Conservation (phyloP, 2,888 invertebrate species). For the Perizoma affinitatum region DNA sequence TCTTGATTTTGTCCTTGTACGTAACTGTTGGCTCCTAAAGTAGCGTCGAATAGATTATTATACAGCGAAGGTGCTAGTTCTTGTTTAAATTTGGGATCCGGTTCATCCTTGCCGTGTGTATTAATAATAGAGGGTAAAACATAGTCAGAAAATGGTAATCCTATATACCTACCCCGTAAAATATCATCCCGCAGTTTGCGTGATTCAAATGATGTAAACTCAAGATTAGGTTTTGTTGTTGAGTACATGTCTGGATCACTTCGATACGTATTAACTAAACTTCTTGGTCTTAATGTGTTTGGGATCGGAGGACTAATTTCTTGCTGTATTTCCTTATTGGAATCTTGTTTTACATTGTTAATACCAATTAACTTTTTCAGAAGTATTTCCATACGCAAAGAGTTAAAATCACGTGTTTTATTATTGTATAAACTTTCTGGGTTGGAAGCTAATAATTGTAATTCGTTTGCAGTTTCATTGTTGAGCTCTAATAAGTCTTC, state of each 20-base stretch:
- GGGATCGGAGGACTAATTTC: not conserved
- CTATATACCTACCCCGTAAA: conserved; percentile 10
- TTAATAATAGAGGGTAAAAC: conserved; percentile 2
- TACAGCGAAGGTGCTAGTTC: conserved; percentile 3
- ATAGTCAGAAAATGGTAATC: conserved; percentile 9
- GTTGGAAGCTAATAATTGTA: conserved; percentile 1
- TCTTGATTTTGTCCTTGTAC: not conserved
- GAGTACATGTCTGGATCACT: not conserved
- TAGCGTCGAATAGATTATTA: conserved; percentile 14
- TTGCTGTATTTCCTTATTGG: too few relatives aligned
- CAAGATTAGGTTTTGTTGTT: not conserved
- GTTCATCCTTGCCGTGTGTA: not conserved
- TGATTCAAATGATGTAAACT: conserved; percentile 14
- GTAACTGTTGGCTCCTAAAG: conserved; percentile 3
- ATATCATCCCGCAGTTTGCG: conserved; percentile 17
- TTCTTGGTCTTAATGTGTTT: not conserved
- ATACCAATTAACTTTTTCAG: not conserved
- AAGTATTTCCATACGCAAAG: not conserved
- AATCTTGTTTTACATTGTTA: too few relatives aligned
- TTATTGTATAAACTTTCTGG: not conserved
- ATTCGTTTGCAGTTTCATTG: conserved; percentile 11
- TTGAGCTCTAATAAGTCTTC: conserved; percentile 23
- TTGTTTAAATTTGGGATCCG: not conserved
- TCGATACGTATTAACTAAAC: not conserved
- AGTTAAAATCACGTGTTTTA: conserved; percentile 1